Evolutionary conservation across 1,140 invertebrate species (phyloP).

Genomic region (Listronotus oregonensis): DNA sequence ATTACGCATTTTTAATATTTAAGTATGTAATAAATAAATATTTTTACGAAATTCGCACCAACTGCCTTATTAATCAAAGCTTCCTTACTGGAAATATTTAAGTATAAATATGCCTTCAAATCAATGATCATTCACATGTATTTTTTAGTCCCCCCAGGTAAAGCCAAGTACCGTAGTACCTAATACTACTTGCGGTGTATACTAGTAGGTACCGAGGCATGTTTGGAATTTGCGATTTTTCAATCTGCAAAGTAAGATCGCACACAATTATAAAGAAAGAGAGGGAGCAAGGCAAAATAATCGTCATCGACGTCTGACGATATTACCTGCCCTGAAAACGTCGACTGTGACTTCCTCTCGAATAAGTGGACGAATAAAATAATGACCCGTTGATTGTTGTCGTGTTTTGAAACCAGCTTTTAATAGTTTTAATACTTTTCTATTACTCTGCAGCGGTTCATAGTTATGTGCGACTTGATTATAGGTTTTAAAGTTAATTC

Average conservation of each 20-base stretch:
- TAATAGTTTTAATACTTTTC: constrained; percentile 29
- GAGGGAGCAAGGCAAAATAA: constrained; percentile 32
- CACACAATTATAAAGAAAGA: constrained; percentile 40
- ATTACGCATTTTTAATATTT: too few species aligned
- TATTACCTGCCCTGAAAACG: constrained; percentile 42
- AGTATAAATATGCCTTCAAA: too few species aligned
- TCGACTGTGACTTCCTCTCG: constrained; percentile 33
- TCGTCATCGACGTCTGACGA: constrained; percentile 33
- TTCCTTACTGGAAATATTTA: too few species aligned
- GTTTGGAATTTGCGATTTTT: constrained; percentile 39
- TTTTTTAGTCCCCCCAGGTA: not conserved
- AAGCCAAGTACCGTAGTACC: not conserved
- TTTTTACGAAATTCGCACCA: too few species aligned
- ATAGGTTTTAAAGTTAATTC: not conserved
- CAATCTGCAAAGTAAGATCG: constrained; percentile 39
- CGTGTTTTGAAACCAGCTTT: constrained; percentile 31
- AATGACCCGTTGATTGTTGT: constrained; percentile 30
- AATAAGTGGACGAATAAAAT: constrained; percentile 34
- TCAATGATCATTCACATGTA: not conserved
- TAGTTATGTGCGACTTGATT: constrained; percentile 8
- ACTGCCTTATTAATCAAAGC: too few species aligned
- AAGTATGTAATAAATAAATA: too few species aligned
- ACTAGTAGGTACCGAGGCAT: constrained; percentile 17
- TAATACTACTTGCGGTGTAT: not conserved
- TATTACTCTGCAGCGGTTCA: constrained; percentile 9